A percentile compares a stretch with the other conserved stretches of the same genome.
These are phyloP conservation scores for Calypte anna DNA, from an alignment of 2,113 vertebrate genomes.

Conservation along the genomic window DNA sequence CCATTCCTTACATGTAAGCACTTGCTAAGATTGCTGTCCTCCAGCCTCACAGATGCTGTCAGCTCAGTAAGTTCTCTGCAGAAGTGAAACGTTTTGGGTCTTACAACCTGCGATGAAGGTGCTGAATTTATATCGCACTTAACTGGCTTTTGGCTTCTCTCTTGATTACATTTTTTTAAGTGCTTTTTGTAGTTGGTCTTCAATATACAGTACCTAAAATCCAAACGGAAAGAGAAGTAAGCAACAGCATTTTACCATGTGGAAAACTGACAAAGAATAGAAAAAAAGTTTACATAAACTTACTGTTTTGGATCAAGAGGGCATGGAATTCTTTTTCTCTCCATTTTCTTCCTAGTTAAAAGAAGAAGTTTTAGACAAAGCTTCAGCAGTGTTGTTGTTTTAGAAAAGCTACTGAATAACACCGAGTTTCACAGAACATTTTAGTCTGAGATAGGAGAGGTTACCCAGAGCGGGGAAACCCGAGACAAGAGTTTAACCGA, in stretches of 20 bases:
- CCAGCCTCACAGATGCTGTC: background rate
- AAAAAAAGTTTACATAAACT: slow-evolving; percentile 56
- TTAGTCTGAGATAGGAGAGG: background rate
- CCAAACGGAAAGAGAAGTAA: slow-evolving; percentile 30
- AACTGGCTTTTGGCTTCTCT: slow-evolving; percentile 92
- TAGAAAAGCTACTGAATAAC: background rate
- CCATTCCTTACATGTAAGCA: background rate
- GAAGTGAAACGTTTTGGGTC: background rate
- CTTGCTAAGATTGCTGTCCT: background rate
- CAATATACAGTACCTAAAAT: slow-evolving; percentile 88
- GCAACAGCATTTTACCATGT: background rate
- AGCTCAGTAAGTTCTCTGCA: background rate
- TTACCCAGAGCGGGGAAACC: background rate
- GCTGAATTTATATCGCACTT: slow-evolving; percentile 58
- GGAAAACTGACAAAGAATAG: background rate
- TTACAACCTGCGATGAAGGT: background rate
- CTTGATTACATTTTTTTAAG: slow-evolving; percentile 94
- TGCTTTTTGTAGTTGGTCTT: slow-evolving; percentile 92
- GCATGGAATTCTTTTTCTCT: slow-evolving; percentile 86
- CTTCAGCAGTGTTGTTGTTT: background rate
- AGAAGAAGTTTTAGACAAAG: background rate
- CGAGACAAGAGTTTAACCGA: too few relatives aligned
- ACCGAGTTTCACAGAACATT: background rate
- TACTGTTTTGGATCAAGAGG: slow-evolving; percentile 97
- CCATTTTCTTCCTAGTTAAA: slow-evolving; percentile 71